Conservation (phyloP, 23 tunicate species). For the Corella eumyota region DNA sequence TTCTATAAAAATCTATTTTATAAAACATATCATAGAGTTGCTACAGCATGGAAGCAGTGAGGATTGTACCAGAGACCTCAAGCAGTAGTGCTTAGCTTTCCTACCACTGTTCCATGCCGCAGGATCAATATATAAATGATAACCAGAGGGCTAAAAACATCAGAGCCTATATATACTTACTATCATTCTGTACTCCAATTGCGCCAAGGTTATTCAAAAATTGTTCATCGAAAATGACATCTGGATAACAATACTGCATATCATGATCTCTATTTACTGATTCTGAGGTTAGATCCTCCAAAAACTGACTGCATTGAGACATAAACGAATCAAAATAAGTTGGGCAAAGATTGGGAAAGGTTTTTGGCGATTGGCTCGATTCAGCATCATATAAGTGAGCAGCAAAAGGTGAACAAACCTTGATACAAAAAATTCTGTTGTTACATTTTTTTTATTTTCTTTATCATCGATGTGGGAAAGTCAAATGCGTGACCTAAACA, state of each 20-base stretch:
- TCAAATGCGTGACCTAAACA: too few species aligned
- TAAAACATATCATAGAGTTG: too few species aligned
- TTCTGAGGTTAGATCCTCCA: not conserved
- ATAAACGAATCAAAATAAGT: slow-evolving; percentile 5
- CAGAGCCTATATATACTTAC: too few species aligned
- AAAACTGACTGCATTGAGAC: slow-evolving; percentile 1
- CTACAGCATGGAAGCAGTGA: too few species aligned
- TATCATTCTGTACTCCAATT: not conserved
- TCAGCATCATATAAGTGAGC: slow-evolving; percentile 82
- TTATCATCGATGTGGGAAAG: too few species aligned
- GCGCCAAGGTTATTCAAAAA: slow-evolving; percentile 16
- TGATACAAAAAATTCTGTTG: not conserved
- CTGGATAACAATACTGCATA: slow-evolving; percentile 54
- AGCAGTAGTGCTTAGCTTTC: too few species aligned
- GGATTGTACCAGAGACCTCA: too few species aligned
- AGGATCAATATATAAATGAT: too few species aligned
- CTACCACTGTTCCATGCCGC: too few species aligned
- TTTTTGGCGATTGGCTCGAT: slow-evolving; percentile 3
- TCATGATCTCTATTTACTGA: not conserved
- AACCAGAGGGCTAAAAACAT: too few species aligned
- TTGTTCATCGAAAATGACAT: slow-evolving; percentile 4
- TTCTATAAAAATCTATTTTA: too few species aligned
- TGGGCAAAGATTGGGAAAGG: slow-evolving; percentile 57
- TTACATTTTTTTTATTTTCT: not conserved
- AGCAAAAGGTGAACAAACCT: slow-evolving; percentile 88